Conservation (phyloP, 2,888 invertebrate genomes). For the Sesia apiformis region DNA sequence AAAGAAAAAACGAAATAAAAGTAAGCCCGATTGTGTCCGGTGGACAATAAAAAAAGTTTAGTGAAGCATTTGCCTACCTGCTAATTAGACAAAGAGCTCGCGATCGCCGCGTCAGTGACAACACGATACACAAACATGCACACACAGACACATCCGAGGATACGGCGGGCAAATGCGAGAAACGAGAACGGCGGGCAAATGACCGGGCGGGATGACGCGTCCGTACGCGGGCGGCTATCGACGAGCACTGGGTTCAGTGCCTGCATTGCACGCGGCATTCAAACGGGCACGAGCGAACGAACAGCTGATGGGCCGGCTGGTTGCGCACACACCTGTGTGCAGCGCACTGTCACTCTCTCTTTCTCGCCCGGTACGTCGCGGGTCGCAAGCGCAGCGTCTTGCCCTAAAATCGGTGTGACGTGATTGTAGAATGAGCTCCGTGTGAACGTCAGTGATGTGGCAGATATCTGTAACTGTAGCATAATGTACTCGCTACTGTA, state of each 20-base stretch:
- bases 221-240: conserved; percentile 50
- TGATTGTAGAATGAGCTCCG: conserved; percentile 29
- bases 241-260: conserved; percentile 48
- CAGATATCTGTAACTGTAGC: conserved; percentile 11
- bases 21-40: conserved; percentile 24
- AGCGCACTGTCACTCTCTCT: conserved; percentile 44
- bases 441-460: conserved; percentile 23
- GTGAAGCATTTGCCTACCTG: conserved; percentile 62
- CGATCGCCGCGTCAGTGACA: conserved; percentile 51
- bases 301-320: conserved; percentile 59
- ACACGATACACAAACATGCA: conserved; percentile 55
- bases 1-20: conserved; percentile 21
- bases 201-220: conserved; percentile 29
- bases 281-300: conserved; percentile 50
- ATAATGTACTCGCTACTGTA: conserved; percentile 1
- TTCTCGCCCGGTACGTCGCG: conserved; percentile 37
- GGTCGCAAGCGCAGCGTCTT: conserved; percentile 32
- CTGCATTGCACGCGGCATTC: conserved; percentile 29
- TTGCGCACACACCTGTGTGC: conserved; percentile 58
- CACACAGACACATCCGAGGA: conserved; percentile 43
- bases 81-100: conserved; percentile 67
- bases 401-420: conserved; percentile 36
- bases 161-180: conserved; percentile 30
- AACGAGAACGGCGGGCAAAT: conserved; percentile 21
- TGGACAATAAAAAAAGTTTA: conserved; percentile 27